Evolutionary conservation across 2,888 invertebrate species (phyloP), one percentile per base, ranked within the genome.

Genomic region (Apamea anceps): DNA sequence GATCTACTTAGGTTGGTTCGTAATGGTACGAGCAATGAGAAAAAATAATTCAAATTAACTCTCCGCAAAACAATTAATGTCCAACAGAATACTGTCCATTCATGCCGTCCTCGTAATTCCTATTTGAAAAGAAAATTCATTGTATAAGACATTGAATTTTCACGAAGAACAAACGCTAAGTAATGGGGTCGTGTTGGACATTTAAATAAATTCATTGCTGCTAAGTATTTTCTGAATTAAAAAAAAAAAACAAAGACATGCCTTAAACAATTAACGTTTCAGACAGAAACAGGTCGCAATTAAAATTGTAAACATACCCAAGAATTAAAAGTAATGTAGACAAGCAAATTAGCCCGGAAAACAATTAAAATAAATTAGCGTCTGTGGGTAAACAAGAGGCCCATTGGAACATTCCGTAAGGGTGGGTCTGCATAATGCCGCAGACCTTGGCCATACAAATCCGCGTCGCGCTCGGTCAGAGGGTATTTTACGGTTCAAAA

Each of bases 361-460:
- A 80, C 72, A 88, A 88, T 88, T 70, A 68, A 87, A 85, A 79
- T 88, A 79, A 86, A 87, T 86, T 70, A 75, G 45, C 72, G 15
- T 77, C 54, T 81, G 67, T 1, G 62, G 28, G n/a, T 32, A 62
- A 78, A 79, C 65, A 66, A 81, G 60, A 15, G 65, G 42, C 13
- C 37, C n/a, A 65, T 67, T 75, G 37, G 62, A 60, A 37, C 25
- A 63, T 45, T 65, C n/a, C 25, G 21, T 48, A 28, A 70, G 28
- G 48, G 4, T 25, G 62, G 28, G 18, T 18, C 7, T 21, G 2
- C 13, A 28, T 32, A 25, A 10, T 8, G 54, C 25, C 37, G 37
- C 7, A 12, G 54, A 37, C 25, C 10, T 71, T 37, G 25, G 25
- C 25, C 10, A 15, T n/a, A 71, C 6, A 71, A 37, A 71, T 12